Conservation (phyloP, 2,113 vertebrate species). For the Tychaedon coryphoeus region DNA sequence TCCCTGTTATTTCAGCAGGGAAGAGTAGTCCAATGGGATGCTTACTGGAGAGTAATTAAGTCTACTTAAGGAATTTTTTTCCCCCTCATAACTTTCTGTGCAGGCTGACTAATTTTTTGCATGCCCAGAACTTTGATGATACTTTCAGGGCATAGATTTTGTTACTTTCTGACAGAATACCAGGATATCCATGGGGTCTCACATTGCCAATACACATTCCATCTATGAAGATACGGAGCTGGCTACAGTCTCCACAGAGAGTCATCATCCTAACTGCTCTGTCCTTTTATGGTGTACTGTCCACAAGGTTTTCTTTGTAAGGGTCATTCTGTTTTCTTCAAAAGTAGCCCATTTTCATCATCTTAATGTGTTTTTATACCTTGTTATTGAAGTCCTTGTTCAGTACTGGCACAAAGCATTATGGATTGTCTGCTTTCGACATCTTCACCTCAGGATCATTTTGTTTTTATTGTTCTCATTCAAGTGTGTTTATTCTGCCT, state of each 20-base stretch:
- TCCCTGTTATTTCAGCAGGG: not conserved
- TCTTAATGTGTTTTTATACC: not conserved
- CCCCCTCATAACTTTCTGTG: not conserved
- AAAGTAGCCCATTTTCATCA: not conserved
- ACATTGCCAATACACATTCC: no score
- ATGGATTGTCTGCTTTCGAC: not conserved
- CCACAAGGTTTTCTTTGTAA: not conserved
- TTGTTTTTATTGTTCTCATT: conserved; percentile 20
- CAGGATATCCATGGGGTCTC: accelerated
- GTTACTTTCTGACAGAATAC: not conserved
- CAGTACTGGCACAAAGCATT: not conserved
- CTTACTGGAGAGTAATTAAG: not conserved
- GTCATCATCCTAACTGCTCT: not conserved
- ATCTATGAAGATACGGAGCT: not conserved
- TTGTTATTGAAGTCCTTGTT: not conserved
- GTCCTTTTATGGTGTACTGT: not conserved
- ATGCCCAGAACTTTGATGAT: not conserved
- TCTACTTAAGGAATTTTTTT: not conserved
- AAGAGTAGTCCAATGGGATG: not conserved
- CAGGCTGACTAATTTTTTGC: not conserved
- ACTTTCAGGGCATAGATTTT: not conserved
- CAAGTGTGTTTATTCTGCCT: not conserved
- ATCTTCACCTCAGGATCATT: not conserved
- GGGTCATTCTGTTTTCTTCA: not conserved
- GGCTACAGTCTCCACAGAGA: not conserved